phyloP scores from a whole-genome alignment of 1,140 invertebrate genomes.

The Pantala flavescens region DNA sequence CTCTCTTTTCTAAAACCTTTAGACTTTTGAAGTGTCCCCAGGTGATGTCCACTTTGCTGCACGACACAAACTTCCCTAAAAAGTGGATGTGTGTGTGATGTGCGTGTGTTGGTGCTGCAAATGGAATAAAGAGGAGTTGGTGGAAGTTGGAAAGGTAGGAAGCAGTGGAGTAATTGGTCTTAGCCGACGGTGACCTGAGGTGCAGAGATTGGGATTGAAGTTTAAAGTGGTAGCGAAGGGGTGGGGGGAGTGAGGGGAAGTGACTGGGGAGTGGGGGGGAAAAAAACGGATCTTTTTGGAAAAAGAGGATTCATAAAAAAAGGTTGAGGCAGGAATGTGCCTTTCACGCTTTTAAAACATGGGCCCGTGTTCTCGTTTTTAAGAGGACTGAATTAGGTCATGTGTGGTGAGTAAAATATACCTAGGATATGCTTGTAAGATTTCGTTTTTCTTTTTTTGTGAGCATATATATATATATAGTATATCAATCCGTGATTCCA shows the following conservation, averaged over 20 bases:
- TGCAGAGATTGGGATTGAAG: not conserved
- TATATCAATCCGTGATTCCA: not conserved
- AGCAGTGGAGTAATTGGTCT: too few relatives aligned
- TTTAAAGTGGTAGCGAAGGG: not conserved
- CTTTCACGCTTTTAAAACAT: not conserved
- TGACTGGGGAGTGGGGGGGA: too few relatives aligned
- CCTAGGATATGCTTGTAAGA: not conserved
- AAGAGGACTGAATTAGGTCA: conserved; percentile 1
- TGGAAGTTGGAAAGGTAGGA: too few relatives aligned
- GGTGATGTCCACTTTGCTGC: too few relatives aligned
- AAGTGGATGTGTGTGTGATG: too few relatives aligned
- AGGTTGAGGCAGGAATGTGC: not conserved
- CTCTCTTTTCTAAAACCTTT: too few relatives aligned
- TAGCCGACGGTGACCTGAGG: not conserved
- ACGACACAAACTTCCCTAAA: too few relatives aligned
- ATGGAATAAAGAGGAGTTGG: not conserved
- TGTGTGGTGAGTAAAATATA: not conserved
- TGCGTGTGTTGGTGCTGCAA: too few relatives aligned
- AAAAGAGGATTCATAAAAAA: not conserved
- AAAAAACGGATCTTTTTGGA: not conserved
- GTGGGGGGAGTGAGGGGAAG: too few relatives aligned
- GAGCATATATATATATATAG: not conserved
- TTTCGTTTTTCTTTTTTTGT: not conserved
- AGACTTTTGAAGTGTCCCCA: too few relatives aligned
- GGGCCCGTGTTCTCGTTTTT: not conserved